Conservation (phyloP, 2,113 vertebrate genomes). For the Saguinus midas region DNA sequence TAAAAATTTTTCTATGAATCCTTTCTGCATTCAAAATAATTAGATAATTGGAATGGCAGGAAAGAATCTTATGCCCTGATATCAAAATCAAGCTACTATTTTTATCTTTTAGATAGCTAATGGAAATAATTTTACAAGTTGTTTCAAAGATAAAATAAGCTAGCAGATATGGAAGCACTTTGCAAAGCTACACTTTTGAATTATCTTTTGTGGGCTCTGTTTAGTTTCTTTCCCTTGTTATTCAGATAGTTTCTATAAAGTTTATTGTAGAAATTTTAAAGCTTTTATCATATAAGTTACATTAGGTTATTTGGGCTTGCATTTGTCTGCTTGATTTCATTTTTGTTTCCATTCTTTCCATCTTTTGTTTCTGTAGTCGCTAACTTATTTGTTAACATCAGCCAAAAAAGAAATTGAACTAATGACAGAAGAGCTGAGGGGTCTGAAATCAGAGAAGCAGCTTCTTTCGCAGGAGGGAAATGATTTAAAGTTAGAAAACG, state of each 20-base stretch:
- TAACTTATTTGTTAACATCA: constrained; percentile 94
- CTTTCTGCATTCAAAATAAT: neutral
- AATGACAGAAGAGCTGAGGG: constrained; percentile 92
- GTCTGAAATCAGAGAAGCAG: constrained; percentile 90
- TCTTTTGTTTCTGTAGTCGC: constrained; percentile 90
- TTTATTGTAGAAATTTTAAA: neutral
- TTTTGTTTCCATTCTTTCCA: constrained; percentile 85
- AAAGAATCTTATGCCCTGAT: neutral
- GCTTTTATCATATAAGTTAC: neutral
- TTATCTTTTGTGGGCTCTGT: neutral
- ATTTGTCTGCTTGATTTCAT: constrained; percentile 86
- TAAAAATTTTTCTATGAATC: neutral
- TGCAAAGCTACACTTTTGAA: neutral
- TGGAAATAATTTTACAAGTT: neutral
- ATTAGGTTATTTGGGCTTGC: constrained; percentile 76
- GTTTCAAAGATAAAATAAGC: neutral
- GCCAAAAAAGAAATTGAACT: constrained; percentile 91
- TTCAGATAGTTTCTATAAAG: neutral
- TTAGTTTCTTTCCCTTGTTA: neutral
- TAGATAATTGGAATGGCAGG: neutral
- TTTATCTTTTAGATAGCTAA: neutral
- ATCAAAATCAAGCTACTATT: neutral
- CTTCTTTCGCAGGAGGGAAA: constrained; percentile 85
- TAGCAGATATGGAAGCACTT: neutral
- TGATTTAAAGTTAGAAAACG: constrained; percentile 87